Evolutionary conservation across 1,140 invertebrate genomes (phyloP).

Genomic region (Drosophila nasuta): DNA sequence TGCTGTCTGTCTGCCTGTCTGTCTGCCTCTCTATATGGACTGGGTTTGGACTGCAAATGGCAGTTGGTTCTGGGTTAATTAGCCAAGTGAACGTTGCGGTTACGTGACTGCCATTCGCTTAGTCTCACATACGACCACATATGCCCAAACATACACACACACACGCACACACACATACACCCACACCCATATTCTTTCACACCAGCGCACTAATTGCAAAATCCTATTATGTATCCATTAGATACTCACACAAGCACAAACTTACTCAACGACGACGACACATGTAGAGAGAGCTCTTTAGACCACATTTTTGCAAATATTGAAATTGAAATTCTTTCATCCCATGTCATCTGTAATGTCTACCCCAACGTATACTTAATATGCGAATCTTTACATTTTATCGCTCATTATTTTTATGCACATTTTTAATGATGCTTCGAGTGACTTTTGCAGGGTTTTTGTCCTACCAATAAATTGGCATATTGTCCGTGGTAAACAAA

Average conservation of each 20-base stretch:
- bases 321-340: slow-evolving; percentile 45
- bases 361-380: slow-evolving; percentile 39
- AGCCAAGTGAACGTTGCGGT: slow-evolving; percentile 75
- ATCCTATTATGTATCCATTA: slow-evolving; percentile 84
- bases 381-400: slow-evolving; percentile 23
- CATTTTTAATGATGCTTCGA: slow-evolving; percentile 50
- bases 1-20: slow-evolving; percentile 22
- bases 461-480: slow-evolving; percentile 19
- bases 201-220: slow-evolving; percentile 73
- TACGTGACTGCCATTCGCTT: slow-evolving; percentile 59
- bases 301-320: slow-evolving; percentile 26
- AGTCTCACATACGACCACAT: slow-evolving; percentile 4
- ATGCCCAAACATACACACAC: slow-evolving; percentile 6
- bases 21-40: slow-evolving; percentile 13
- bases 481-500: slow-evolving; percentile 60
- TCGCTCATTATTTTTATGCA: slow-evolving; percentile 54
- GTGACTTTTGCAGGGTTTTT: neutral
- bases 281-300: slow-evolving; percentile 3
- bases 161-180: neutral
- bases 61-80: slow-evolving; percentile 79
- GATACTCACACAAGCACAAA: slow-evolving; percentile 69
- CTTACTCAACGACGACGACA: slow-evolving; percentile 30
- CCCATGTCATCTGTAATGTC: slow-evolving; percentile 30
- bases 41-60: slow-evolving; percentile 66
- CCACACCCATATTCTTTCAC: slow-evolving; percentile 24